phyloP scores from a whole-genome alignment of 2,113 vertebrate genomes.

The Blennius ocellaris region DNA sequence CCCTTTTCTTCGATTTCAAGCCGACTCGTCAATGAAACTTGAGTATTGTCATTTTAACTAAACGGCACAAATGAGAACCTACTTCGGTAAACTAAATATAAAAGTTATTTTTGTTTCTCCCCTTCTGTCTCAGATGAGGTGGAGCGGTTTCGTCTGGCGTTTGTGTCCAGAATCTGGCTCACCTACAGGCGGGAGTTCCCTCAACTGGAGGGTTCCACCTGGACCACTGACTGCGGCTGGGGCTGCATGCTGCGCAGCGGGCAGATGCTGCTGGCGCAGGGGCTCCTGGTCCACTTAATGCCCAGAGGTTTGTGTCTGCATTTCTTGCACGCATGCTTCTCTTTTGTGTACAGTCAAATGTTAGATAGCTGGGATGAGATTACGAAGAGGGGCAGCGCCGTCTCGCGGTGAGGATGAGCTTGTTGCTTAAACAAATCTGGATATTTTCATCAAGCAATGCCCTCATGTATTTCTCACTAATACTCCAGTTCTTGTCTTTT shows the following conservation, averaged over 20 bases:
- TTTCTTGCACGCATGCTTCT: background rate
- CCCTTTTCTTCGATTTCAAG: background rate
- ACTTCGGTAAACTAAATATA: background rate
- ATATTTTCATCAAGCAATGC: too few relatives aligned
- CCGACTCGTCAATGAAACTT: too few relatives aligned
- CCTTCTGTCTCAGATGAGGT: conserved; percentile 81
- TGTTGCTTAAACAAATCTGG: background rate
- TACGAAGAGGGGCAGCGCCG: background rate
- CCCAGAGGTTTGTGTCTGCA: conserved; percentile 80
- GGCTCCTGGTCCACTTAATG: conserved; percentile 88
- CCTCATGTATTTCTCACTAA: too few relatives aligned
- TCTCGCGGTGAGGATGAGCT: background rate
- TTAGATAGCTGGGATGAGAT: background rate
- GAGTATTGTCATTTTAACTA: background rate
- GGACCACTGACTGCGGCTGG: conserved; percentile 94
- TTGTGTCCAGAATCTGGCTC: conserved; percentile 90
- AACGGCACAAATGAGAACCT: too few relatives aligned
- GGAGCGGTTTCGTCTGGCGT: conserved; percentile 87
- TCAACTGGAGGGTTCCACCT: conserved; percentile 86
- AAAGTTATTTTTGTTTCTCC: background rate
- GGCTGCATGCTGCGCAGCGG: conserved; percentile 94
- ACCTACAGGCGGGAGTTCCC: conserved; percentile 92
- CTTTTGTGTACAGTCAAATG: too few relatives aligned
- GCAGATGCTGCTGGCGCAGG: conserved; percentile 94
- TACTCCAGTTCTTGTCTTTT: background rate